phyloP scores from a whole-genome alignment of 2,113 vertebrate genomes.

The Chloroceryle aenea region DNA sequence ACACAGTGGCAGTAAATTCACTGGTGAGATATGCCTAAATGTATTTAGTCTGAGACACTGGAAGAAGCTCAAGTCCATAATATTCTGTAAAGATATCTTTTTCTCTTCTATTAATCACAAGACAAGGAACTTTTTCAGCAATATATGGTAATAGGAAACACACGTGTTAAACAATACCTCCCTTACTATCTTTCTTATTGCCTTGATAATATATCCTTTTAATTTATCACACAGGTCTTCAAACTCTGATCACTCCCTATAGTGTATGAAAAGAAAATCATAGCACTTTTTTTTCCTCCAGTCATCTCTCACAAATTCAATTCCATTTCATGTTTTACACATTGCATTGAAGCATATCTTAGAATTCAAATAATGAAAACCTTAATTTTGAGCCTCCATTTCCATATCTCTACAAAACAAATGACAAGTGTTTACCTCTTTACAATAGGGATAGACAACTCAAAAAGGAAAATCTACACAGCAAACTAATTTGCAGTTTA shows the following conservation, averaged over 20 bases:
- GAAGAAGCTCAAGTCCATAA: neutral
- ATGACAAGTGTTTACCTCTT: neutral
- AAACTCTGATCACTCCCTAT: neutral
- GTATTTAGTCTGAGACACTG: slow-evolving; percentile 29
- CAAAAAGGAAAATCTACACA: neutral
- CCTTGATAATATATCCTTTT: neutral
- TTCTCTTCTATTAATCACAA: slow-evolving; percentile 6
- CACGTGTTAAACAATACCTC: neutral
- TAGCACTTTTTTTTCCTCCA: neutral
- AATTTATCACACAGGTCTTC: neutral
- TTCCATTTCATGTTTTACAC: neutral
- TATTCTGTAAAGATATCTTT: neutral
- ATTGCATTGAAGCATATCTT: neutral
- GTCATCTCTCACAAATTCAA: neutral
- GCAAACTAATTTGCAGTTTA: neutral
- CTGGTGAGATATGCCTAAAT: neutral
- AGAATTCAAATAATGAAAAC: neutral
- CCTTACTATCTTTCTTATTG: neutral
- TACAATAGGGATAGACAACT: neutral
- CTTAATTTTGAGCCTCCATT: neutral
- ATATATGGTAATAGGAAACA: neutral
- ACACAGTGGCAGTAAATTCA: neutral
- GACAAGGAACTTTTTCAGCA: neutral
- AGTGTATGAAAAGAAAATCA: neutral
- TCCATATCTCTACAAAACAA: neutral